These are phyloP conservation scores for Papilio machaon DNA, from an alignment of 1,140 invertebrate genomes.

Conservation along the genomic window DNA sequence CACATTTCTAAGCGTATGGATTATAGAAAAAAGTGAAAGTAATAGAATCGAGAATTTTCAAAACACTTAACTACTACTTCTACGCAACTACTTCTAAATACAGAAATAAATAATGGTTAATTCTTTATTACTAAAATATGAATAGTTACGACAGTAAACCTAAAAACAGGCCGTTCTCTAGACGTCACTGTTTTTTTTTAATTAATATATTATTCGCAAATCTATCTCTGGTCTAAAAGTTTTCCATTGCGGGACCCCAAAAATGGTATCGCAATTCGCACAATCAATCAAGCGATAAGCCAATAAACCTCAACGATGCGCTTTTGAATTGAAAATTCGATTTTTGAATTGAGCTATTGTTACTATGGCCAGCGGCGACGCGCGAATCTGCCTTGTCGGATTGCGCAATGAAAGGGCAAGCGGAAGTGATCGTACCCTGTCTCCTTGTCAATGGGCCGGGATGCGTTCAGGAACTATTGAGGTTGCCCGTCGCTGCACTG, in stretches of 20 bases:
- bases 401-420: slow-evolving; percentile 74
- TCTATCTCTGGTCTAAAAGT: background rate
- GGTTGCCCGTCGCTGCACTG: slow-evolving; percentile 52
- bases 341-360: slow-evolving; percentile 76
- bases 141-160: background rate
- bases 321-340: slow-evolving; percentile 79
- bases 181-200: too few relatives aligned
- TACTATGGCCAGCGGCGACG: slow-evolving; percentile 69
- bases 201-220: too few relatives aligned
- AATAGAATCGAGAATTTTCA: background rate
- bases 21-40: background rate
- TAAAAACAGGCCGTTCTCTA: too few relatives aligned
- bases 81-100: background rate
- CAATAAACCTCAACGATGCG: slow-evolving; percentile 82
- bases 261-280: slow-evolving; percentile 72
- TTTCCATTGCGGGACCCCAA: background rate
- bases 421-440: slow-evolving; percentile 75
- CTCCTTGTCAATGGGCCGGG: slow-evolving; percentile 67
- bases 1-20: background rate
- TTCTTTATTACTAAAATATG: too few relatives aligned
- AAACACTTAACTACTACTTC: too few relatives aligned
- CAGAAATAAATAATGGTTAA: background rate
- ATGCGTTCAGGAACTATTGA: slow-evolving; percentile 76
- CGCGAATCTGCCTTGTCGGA: slow-evolving; percentile 71
- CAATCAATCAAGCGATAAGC: slow-evolving; percentile 82